These are phyloP conservation scores for Tauraco hartlaubi DNA, from an alignment of 2,797 vertebrate species.

Conservation along the genomic window DNA sequence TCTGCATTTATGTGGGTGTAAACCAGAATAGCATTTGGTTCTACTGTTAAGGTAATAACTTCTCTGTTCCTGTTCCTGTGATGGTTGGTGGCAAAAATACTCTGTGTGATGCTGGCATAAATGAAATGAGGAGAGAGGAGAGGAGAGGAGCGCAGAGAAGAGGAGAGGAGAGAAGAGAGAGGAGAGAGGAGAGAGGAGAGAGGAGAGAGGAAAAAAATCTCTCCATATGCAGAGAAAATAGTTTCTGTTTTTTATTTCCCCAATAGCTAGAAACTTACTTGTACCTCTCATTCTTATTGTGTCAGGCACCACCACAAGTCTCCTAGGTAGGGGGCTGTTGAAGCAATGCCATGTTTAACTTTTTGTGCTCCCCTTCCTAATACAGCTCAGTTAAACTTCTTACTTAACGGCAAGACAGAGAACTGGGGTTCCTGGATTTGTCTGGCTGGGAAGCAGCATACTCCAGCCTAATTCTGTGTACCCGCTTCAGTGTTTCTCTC, in stretches of 20 bases:
- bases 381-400: not conserved
- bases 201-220: not conserved
- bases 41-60: not conserved
- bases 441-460: not conserved
- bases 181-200: too few relatives aligned
- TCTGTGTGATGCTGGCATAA: not conserved
- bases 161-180: not conserved
- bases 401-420: not conserved
- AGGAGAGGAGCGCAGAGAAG: not conserved
- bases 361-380: not conserved
- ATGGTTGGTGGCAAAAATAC: not conserved
- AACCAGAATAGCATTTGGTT: not conserved
- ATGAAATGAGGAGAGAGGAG: not conserved
- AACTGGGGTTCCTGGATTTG: not conserved
- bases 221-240: not conserved
- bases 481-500: not conserved
- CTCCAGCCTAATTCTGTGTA: not conserved
- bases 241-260: not conserved
- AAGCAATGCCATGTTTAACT: not conserved
- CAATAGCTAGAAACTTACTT: not conserved
- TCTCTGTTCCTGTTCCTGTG: not conserved
- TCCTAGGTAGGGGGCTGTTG: not conserved
- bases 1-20: not conserved
- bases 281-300: not conserved
- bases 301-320: not conserved